Evolutionary conservation across 2,888 invertebrate species (phyloP).

Genomic region (Adela reaumurella): DNA sequence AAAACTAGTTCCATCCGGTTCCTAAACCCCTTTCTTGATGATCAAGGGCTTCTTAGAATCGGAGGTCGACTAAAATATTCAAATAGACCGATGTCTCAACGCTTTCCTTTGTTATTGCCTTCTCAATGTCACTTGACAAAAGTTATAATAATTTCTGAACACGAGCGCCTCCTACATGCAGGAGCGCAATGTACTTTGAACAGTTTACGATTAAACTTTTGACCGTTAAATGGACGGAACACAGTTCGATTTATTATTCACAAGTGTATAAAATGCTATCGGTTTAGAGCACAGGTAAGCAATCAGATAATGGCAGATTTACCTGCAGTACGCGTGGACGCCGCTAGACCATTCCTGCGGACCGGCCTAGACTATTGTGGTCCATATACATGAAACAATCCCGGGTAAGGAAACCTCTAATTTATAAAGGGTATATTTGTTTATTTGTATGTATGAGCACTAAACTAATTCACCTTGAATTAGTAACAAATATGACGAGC

Average conservation of each 20-base stretch:
- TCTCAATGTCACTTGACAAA: background rate
- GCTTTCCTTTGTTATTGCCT: background rate
- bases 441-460: background rate
- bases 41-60: background rate
- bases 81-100: background rate
- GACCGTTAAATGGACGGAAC: background rate
- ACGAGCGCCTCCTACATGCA: background rate
- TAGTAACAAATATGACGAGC: background rate
- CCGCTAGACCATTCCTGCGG: background rate
- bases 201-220: background rate
- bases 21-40: background rate
- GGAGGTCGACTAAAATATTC: background rate
- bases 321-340: background rate
- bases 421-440: background rate
- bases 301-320: slow-evolving; percentile 1
- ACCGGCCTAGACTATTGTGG: slow-evolving; percentile 1
- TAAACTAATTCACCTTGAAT: slow-evolving; percentile 1
- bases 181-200: background rate
- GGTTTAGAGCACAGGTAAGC: background rate
- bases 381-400: background rate
- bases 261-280: background rate
- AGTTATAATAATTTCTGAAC: background rate
- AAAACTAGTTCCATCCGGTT: background rate
- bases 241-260: background rate
- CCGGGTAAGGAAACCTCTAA: background rate